phyloP scores from a whole-genome alignment of 2,888 invertebrate species.

The Pogonocherus hispidulus region DNA sequence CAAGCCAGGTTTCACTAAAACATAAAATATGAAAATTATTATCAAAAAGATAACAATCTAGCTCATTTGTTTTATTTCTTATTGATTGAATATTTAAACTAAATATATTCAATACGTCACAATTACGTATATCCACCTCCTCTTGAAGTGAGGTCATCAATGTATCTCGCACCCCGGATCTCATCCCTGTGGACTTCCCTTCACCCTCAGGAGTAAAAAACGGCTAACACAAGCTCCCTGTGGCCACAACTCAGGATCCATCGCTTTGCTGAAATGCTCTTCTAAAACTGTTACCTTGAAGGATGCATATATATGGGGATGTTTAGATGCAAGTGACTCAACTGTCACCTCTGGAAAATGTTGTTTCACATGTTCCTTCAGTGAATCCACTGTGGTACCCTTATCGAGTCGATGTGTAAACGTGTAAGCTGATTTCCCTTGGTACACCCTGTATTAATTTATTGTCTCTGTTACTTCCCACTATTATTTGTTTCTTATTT shows the following conservation, averaged over 20 bases:
- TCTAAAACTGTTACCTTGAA: too few species aligned
- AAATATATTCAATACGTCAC: too few species aligned
- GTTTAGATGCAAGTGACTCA: too few species aligned
- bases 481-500: background rate
- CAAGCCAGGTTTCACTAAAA: background rate
- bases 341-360: too few species aligned
- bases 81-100: too few species aligned
- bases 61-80: too few species aligned
- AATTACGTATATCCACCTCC: background rate
- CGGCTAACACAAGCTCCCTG: conserved; percentile 2
- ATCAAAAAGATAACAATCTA: background rate
- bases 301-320: too few species aligned
- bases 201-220: background rate
- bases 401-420: background rate
- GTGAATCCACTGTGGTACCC: background rate
- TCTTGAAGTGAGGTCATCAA: background rate
- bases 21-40: conserved; percentile 2
- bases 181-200: background rate
- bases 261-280: too few species aligned
- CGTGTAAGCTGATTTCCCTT: background rate
- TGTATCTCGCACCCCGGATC: background rate
- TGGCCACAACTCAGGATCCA: too few species aligned
- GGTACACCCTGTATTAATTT: background rate
- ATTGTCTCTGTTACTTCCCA: background rate
- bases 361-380: too few species aligned